Evolutionary conservation across 2,888 invertebrate genomes (phyloP).

Genomic region (Oegoconia quadripuncta): DNA sequence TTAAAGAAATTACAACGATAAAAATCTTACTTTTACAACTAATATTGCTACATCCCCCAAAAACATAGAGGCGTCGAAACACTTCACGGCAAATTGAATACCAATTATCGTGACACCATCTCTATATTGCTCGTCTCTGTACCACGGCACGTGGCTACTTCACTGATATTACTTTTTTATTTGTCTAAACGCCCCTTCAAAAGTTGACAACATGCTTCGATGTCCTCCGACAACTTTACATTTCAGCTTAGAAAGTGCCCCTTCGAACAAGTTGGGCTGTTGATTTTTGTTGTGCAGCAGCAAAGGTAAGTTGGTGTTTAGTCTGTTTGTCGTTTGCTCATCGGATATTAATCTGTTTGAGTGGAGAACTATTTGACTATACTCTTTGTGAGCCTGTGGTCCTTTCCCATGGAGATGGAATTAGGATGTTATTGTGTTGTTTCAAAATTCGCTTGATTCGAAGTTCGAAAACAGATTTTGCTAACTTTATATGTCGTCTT

Average conservation of each 20-base stretch:
- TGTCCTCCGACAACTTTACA: conserved; percentile 23
- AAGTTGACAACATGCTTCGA: conserved; percentile 72
- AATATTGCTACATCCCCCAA: no score
- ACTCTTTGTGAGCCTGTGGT: conserved; percentile 36
- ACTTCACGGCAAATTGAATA: conserved; percentile 53
- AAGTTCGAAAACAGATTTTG: no score
- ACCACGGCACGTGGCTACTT: conserved; percentile 56
- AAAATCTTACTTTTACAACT: no score
- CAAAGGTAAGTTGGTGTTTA: conserved; percentile 27
- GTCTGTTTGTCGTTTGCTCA: conserved; percentile 53
- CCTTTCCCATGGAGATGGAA: conserved; percentile 60
- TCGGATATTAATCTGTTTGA: conserved; percentile 57
- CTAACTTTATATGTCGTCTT: no score
- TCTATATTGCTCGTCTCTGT: conserved; percentile 52
- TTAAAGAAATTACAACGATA: no score
- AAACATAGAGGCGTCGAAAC: conserved; percentile 2
- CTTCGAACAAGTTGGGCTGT: neutral
- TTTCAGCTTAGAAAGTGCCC: neutral
- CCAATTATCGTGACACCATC: conserved; percentile 70
- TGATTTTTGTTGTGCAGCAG: conserved; percentile 1
- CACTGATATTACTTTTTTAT: conserved; percentile 72
- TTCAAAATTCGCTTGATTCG: conserved; percentile 28
- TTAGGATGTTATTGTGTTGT: conserved; percentile 47
- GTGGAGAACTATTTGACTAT: conserved; percentile 54
- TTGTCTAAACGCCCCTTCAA: conserved; percentile 62